Evolutionary conservation across 2,113 vertebrate genomes (phyloP), one percentile per base, ranked within the genome.

Genomic region (Oostethus manadensis): DNA sequence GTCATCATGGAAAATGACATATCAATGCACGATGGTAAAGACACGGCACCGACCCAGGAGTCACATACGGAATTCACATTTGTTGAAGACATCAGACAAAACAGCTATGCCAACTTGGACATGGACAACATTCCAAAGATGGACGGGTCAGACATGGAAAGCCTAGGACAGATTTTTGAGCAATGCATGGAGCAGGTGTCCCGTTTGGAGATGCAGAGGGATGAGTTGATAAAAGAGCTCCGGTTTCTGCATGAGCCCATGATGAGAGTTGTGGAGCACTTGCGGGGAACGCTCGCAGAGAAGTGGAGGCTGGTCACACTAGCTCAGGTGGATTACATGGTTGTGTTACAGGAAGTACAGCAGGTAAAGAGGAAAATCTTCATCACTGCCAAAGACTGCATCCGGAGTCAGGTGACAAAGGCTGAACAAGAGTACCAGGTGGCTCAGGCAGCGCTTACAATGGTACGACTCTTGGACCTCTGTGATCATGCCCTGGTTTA

Each of bases 341-440:
- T 85, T 26, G 81, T 94, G 51, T 70, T 78, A 51, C 91, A 94
- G 8, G 92, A 98, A 57, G 88, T 91, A 69, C 72, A 85, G 1
- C 86, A 86, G 73, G 89, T 93, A 74, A 95, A 93, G 77, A 89
- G 87, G 85, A 93, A 90, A 45, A 83, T 98, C 1, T 95, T 98
- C 68, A 73, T 71, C 64, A 86, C 91, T 44, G 91, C 91, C 2
- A 92, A 93, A 80, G 91, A 92, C 20, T 92, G 91, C 6, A 92
- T 98, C 79, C 89, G 92, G 35, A 94, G 85, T 75, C 93, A 96
- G 76, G 92, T 94, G 77, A 90, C 84, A 51, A 86, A 96, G 76
- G 88, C 92, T 50, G 87, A 82, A 46, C 84, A 82, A 0, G 71
- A 87, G 68, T 92, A 94, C 2, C 89, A 93, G 5, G 90, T 96